Evolutionary conservation across 2,888 invertebrate species (phyloP).

Genomic region (Spisula solida): DNA sequence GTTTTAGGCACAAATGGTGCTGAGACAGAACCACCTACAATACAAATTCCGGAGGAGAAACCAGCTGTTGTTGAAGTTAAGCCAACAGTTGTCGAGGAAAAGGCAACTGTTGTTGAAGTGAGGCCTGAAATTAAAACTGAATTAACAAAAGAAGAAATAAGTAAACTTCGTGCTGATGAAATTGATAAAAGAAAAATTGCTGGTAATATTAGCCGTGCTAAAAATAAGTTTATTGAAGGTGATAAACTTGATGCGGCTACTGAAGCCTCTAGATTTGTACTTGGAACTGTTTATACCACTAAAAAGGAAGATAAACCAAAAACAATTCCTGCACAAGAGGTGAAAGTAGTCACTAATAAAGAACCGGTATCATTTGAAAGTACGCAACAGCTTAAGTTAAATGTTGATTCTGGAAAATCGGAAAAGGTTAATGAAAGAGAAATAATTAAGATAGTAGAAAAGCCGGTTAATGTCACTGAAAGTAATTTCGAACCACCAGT

Average conservation of each 20-base stretch:
- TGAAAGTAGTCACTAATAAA: neutral
- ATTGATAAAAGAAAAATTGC: constrained; percentile 56
- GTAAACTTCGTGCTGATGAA: constrained; percentile 47
- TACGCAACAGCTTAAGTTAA: constrained; percentile 27
- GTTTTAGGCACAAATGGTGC: constrained; percentile 60
- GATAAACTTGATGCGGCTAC: constrained; percentile 35
- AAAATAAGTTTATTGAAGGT: constrained; percentile 51
- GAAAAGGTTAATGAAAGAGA: neutral
- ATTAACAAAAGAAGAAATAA: constrained; percentile 50
- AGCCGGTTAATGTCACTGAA: neutral
- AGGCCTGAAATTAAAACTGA: constrained; percentile 7
- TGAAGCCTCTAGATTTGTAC: constrained; percentile 59
- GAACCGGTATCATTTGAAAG: constrained; percentile 31
- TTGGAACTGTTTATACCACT: constrained; percentile 56
- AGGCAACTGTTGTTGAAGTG: neutral
- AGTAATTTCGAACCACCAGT: neutral
- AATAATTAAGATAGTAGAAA: neutral
- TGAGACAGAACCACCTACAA: constrained; percentile 25
- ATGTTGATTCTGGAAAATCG: neutral
- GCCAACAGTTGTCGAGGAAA: neutral
- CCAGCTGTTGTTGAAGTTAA: neutral
- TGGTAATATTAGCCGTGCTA: constrained; percentile 62
- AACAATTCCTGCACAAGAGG: neutral
- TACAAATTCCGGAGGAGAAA: constrained; percentile 6
- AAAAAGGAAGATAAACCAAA: constrained; percentile 42